Conservation (phyloP, 1,140 invertebrate genomes). For the Dryas iulia region DNA sequence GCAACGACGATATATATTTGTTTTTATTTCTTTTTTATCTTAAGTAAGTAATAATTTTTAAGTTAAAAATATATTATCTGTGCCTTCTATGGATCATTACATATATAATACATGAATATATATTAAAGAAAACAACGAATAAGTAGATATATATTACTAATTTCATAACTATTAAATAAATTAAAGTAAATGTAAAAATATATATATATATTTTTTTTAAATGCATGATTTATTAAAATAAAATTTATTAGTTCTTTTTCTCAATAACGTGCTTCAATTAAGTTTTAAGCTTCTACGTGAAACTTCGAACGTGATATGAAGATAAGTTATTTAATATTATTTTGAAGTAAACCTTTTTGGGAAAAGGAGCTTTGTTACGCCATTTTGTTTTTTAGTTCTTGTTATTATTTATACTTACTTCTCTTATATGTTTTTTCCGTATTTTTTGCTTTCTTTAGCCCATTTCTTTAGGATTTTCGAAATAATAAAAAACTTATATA, state of each 20-base stretch:
- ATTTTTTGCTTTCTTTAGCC: not conserved
- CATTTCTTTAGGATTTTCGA: no score
- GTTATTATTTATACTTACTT: not conserved
- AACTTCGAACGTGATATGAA: constrained; percentile 3
- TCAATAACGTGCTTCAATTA: not conserved
- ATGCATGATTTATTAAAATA: not conserved
- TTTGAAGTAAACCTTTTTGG: constrained; percentile 18
- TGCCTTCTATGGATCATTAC: no score
- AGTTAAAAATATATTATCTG: no score
- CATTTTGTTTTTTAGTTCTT: not conserved
- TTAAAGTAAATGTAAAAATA: not conserved
- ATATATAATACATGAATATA: no score
- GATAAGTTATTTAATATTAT: constrained; percentile 16
- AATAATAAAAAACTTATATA: no score
- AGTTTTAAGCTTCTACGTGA: not conserved
- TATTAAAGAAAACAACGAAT: no score
- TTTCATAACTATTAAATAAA: no score
- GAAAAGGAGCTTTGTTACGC: constrained; percentile 12
- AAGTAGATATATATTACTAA: no score
- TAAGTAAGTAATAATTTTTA: no score
- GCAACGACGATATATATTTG: no score
- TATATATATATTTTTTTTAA: not conserved
- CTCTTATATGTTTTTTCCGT: not conserved
- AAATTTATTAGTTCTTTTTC: constrained; percentile 8
- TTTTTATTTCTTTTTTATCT: no score